Evolutionary conservation across 2,797 vertebrate genomes (phyloP).

Genomic region (Sebastes umbrosus): DNA sequence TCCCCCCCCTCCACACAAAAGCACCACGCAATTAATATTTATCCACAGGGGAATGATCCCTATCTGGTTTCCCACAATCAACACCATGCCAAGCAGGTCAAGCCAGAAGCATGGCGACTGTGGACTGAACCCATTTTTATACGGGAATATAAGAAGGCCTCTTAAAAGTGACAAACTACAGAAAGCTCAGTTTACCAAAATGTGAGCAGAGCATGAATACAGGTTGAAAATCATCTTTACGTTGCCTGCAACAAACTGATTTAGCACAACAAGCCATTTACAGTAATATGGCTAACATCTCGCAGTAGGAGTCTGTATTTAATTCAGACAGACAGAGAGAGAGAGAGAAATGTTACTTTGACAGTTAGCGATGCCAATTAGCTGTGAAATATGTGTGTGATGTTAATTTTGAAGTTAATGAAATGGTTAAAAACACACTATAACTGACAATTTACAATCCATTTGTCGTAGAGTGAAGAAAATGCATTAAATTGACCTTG

Average conservation of each 20-base stretch:
- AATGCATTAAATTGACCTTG: neutral
- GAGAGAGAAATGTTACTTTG: neutral
- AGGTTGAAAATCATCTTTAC: neutral
- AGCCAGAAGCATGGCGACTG: neutral
- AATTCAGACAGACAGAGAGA: neutral
- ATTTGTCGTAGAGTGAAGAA: neutral
- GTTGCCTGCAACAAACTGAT: neutral
- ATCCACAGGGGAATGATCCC: neutral
- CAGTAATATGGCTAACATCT: neutral
- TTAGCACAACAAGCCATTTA: neutral
- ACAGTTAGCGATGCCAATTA: neutral
- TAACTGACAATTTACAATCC: neutral
- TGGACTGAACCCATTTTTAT: neutral
- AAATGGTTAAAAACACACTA: neutral
- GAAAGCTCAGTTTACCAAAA: neutral
- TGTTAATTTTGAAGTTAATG: neutral
- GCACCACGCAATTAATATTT: too few relatives aligned
- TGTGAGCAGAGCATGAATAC: neutral
- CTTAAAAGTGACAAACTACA: neutral
- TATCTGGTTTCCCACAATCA: neutral
- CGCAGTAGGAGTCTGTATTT: neutral
- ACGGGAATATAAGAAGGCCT: too few relatives aligned
- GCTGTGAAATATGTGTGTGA: neutral
- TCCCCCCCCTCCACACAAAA: too few relatives aligned
- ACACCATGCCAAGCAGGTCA: neutral